Conservation (phyloP, 2,888 invertebrate genomes). For the Oxytorus armatus region DNA sequence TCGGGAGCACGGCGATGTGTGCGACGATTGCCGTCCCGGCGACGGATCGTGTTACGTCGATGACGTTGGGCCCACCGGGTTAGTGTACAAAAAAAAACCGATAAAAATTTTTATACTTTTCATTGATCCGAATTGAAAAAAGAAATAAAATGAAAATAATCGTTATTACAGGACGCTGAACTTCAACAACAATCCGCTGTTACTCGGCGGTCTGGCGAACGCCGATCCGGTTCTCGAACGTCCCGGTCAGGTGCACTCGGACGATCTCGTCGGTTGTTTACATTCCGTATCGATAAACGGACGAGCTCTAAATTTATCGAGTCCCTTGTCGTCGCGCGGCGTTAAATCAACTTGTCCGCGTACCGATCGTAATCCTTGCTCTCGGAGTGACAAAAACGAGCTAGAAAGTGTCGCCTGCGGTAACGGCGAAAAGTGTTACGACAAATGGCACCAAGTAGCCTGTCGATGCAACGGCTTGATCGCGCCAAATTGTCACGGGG, state of each 20-base stretch:
- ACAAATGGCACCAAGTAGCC: conserved; percentile 92
- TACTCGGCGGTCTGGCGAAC: conserved; percentile 93
- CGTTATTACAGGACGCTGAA: conserved; percentile 91
- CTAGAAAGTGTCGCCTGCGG: conserved; percentile 85
- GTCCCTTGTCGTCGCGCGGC: conserved; percentile 90
- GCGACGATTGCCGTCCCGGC: conserved; percentile 94
- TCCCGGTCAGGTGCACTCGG: conserved; percentile 95
- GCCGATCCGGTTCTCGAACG: conserved; percentile 95
- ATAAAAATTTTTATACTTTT: background rate
- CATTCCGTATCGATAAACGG: conserved; percentile 96
- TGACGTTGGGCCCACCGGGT: conserved; percentile 95
- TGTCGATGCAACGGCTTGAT: conserved; percentile 90
- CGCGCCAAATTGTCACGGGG: conserved; percentile 92
- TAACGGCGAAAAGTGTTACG: conserved; percentile 90
- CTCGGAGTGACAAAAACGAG: conserved; percentile 80
- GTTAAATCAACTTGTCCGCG: conserved; percentile 92
- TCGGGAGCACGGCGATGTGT: conserved; percentile 93
- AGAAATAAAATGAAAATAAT: background rate
- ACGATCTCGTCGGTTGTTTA: conserved; percentile 97
- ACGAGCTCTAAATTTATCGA: conserved; percentile 91
- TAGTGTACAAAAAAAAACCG: conserved; percentile 79
- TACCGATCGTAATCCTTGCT: conserved; percentile 88
- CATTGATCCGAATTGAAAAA: background rate
- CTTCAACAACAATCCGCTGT: conserved; percentile 94
- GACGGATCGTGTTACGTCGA: conserved; percentile 93